Conservation (phyloP, 2,797 vertebrate species). For the Myotis vivesi region DNA sequence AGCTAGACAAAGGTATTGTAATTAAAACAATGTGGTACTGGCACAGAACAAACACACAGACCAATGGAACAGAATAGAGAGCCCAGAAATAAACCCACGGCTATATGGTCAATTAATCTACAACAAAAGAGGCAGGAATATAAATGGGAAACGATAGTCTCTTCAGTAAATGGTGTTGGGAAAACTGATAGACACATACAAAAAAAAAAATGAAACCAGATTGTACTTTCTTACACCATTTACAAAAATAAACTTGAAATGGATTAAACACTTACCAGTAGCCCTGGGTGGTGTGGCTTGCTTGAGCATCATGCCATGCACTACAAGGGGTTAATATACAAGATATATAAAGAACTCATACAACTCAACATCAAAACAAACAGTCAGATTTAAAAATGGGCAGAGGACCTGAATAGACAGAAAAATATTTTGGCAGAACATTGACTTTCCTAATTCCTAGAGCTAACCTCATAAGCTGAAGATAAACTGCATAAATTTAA, state of each 20-base stretch:
- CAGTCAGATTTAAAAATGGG: not conserved
- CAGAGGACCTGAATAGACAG: not conserved
- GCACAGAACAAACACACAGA: not conserved
- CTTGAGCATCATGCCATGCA: too few species aligned
- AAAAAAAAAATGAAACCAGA: not conserved
- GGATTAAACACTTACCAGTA: not conserved
- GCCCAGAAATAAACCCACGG: not conserved
- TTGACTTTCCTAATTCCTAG: not conserved
- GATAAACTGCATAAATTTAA: conserved; percentile 14
- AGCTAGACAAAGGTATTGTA: not conserved
- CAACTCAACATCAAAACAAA: not conserved
- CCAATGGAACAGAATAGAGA: not conserved
- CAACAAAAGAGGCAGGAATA: not conserved
- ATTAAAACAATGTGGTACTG: not conserved
- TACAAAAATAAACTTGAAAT: not conserved
- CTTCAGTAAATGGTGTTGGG: not conserved
- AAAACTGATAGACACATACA: not conserved
- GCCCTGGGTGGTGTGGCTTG: too few species aligned
- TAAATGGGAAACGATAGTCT: not conserved
- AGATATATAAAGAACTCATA: not conserved
- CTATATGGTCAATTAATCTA: not conserved
- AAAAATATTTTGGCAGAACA: not conserved
- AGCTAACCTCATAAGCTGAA: not conserved
- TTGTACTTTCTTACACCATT: not conserved
- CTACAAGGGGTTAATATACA: not conserved